These are phyloP conservation scores for Microctenopoma lineatum DNA, from an alignment of 2,797 vertebrate species.

Conservation along the genomic window DNA sequence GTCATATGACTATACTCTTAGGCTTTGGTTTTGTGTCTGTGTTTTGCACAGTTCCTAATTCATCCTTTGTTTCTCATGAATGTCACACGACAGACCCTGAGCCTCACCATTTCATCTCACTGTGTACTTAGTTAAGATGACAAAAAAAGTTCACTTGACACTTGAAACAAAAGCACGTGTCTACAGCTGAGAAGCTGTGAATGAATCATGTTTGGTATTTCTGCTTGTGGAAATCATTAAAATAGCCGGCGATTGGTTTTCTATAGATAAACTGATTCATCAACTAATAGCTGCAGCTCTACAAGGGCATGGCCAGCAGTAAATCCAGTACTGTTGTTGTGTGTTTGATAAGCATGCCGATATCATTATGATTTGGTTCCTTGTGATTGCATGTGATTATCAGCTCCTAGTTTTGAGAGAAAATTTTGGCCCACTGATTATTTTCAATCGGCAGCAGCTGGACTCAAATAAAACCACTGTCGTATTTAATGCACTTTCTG, in stretches of 20 bases:
- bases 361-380: slow-evolving; percentile 14
- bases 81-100: too few relatives aligned
- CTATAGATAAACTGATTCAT: not conserved
- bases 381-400: slow-evolving; percentile 18
- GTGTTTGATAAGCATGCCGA: slow-evolving; percentile 7
- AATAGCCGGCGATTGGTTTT: not conserved
- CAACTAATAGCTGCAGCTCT: not conserved
- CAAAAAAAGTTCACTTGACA: too few relatives aligned
- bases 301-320: not conserved
- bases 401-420: slow-evolving; percentile 5
- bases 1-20: too few relatives aligned
- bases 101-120: too few relatives aligned
- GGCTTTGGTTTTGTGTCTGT: too few relatives aligned
- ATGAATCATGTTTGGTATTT: not conserved
- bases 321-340: too few relatives aligned
- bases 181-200: not conserved
- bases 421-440: not conserved
- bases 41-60: too few relatives aligned
- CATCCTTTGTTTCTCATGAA: too few relatives aligned
- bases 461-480: slow-evolving; percentile 3
- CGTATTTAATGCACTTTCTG: not conserved
- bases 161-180: too few relatives aligned
- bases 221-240: not conserved
- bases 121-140: too few relatives aligned
- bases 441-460: not conserved